These are phyloP conservation scores for Noctua janthina DNA, from an alignment of 2,888 invertebrate genomes.

Conservation along the genomic window DNA sequence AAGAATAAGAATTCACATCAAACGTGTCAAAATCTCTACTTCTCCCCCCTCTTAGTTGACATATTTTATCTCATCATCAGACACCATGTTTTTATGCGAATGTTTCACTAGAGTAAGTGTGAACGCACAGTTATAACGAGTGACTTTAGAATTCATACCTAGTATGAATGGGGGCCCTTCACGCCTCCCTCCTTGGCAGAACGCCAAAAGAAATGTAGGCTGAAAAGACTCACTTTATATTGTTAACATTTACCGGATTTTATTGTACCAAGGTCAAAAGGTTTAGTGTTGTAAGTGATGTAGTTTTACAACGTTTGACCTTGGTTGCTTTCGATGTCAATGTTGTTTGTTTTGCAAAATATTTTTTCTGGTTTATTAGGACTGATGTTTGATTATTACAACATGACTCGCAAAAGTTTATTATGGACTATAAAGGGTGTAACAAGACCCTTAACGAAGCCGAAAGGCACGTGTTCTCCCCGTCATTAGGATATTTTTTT, in stretches of 20 bases:
- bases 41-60: too few relatives aligned
- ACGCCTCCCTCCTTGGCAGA: constrained; percentile 71
- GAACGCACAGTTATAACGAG: constrained; percentile 54
- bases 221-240: constrained; percentile 72
- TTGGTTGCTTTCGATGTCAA: not conserved
- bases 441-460: too few relatives aligned
- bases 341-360: not conserved
- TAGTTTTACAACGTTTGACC: constrained; percentile 24
- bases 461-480: too few relatives aligned
- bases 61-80: not conserved
- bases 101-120: not conserved
- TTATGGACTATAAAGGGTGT: too few relatives aligned
- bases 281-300: constrained; percentile 40
- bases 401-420: too few relatives aligned
- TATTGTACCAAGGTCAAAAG: constrained; percentile 59
- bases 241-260: constrained; percentile 68
- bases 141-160: constrained; percentile 64
- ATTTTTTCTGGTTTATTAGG: not conserved
- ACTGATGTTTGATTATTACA: too few relatives aligned
- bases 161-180: constrained; percentile 68
- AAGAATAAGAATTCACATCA: too few relatives aligned
- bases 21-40: too few relatives aligned
- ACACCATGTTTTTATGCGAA: not conserved
- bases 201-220: constrained; percentile 77
- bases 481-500: too few relatives aligned